phyloP scores from a whole-genome alignment of 2,113 vertebrate genomes.

The Cacatua alba region DNA sequence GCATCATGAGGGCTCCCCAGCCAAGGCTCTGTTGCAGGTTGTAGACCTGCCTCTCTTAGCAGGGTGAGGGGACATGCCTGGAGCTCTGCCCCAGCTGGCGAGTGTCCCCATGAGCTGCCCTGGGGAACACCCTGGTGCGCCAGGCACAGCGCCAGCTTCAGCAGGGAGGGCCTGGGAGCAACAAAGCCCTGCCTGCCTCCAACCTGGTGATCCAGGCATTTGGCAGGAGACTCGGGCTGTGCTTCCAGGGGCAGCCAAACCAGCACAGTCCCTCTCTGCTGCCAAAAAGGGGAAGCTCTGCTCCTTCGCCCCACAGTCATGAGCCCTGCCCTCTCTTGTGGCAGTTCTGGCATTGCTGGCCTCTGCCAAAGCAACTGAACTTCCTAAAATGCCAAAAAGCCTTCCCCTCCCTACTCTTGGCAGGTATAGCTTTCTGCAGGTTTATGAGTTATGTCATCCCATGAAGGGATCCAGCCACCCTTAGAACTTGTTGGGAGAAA shows the following conservation, averaged over 20 bases:
- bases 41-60: not conserved
- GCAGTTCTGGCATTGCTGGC: not conserved
- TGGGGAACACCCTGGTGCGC: not conserved
- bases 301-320: rapidly evolving
- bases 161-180: not conserved
- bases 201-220: not conserved
- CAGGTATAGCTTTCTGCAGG: not conserved
- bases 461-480: not conserved
- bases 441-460: not conserved
- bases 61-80: rapidly evolving
- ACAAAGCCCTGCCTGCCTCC: not conserved
- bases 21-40: not conserved
- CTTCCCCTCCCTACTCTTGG: not conserved
- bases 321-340: not conserved
- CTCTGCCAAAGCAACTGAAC: not conserved
- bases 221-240: not conserved
- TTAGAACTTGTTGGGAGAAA: not conserved
- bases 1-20: not conserved
- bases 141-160: not conserved
- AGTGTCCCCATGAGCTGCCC: not conserved
- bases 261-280: rapidly evolving
- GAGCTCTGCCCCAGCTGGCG: not conserved
- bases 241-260: not conserved
- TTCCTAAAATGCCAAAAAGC: not conserved
- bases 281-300: not conserved